These are phyloP conservation scores for Machimus atricapillus DNA, from an alignment of 2,888 invertebrate genomes.

Conservation along the genomic window DNA sequence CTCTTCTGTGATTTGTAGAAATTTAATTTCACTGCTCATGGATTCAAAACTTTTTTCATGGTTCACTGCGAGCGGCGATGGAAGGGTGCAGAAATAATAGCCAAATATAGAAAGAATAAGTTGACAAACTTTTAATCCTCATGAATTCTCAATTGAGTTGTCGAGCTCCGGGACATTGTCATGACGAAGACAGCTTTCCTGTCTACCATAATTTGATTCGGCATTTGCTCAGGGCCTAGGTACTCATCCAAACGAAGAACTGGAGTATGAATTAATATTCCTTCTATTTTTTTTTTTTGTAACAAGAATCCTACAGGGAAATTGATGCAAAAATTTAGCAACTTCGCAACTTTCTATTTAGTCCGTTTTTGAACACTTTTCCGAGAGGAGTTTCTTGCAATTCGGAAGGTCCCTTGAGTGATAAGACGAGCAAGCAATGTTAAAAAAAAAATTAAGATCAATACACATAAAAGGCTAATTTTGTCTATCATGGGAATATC, in stretches of 20 bases:
- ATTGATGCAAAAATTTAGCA: not conserved
- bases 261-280: not conserved
- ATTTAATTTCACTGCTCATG: slow-evolving; percentile 46
- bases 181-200: not conserved
- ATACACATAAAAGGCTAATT: not conserved
- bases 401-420: not conserved
- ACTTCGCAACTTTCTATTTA: not conserved
- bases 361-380: not conserved
- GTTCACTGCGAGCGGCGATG: not conserved
- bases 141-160: slow-evolving; percentile 30
- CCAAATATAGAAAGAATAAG: slow-evolving; percentile 14
- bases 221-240: not conserved
- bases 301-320: not conserved
- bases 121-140: slow-evolving; percentile 37
- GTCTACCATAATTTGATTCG: not conserved
- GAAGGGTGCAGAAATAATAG: slow-evolving; percentile 21
- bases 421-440: not conserved
- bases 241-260: not conserved
- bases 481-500: not conserved
- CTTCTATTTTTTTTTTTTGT: not conserved
- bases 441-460: not conserved
- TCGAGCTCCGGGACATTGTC: not conserved
- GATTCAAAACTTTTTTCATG: slow-evolving; percentile 44
- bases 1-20: slow-evolving; percentile 43
- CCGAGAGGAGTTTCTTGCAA: not conserved